Evolutionary conservation across 2,888 invertebrate species (phyloP).

Genomic region (Listrodromus nycthemerus): DNA sequence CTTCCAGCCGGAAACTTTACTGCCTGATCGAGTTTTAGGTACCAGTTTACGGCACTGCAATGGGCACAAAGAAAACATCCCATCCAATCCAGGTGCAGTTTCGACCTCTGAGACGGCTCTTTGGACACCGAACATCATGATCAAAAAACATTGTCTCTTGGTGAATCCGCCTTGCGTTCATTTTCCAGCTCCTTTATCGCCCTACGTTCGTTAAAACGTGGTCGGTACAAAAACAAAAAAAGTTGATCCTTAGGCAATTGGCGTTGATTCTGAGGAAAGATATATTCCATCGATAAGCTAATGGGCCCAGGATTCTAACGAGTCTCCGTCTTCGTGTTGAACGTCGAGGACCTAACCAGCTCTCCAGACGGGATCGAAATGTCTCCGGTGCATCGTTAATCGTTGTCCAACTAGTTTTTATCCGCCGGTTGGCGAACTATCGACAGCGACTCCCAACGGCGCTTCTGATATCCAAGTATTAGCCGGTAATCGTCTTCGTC

Average conservation of each 20-base stretch:
- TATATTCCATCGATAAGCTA: conserved; percentile 34
- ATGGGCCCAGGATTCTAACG: conserved; percentile 24
- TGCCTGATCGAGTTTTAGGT: conserved; percentile 50
- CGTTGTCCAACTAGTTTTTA: conserved; percentile 38
- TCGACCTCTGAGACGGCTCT: too few species aligned
- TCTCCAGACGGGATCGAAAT: conserved; percentile 3
- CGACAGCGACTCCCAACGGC: not conserved
- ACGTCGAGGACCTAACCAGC: not conserved
- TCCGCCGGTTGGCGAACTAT: not conserved
- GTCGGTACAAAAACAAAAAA: too few species aligned
- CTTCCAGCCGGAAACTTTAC: conserved; percentile 51
- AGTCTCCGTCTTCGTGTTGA: conserved; percentile 2
- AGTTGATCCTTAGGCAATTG: not conserved
- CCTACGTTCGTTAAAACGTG: not conserved
- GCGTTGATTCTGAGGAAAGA: not conserved
- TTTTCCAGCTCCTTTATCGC: not conserved
- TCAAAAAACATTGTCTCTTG: not conserved
- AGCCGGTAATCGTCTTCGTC: not conserved
- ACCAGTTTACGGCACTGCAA: conserved; percentile 1
- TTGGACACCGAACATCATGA: too few species aligned
- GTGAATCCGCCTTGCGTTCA: not conserved
- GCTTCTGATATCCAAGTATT: conserved; percentile 25
- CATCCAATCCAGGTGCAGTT: conserved; percentile 2
- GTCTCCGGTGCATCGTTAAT: conserved; percentile 18
- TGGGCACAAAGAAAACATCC: conserved; percentile 23